Conservation (phyloP, 2,888 invertebrate species). For the Drosophila tripunctata region DNA sequence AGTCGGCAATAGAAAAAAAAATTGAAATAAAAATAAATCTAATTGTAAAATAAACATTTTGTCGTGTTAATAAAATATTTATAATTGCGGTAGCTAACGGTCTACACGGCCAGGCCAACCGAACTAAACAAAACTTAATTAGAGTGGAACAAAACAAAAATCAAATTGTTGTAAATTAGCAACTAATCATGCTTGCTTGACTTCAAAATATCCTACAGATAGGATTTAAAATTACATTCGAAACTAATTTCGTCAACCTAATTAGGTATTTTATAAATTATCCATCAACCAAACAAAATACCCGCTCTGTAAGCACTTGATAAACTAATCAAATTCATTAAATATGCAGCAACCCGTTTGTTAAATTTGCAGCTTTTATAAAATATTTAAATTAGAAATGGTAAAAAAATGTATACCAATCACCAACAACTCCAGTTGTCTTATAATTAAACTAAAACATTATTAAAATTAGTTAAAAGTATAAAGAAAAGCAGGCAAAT, state of each 20-base stretch:
- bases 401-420: constrained; percentile 27
- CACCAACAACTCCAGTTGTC: constrained; percentile 27
- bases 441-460: constrained; percentile 25
- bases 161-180: constrained; percentile 11
- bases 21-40: constrained; percentile 36
- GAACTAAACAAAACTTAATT: constrained; percentile 76
- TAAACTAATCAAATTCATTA: constrained; percentile 8
- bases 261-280: not conserved
- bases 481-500: constrained; percentile 6
- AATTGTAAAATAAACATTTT: constrained; percentile 70
- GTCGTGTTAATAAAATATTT: constrained; percentile 76
- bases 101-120: constrained; percentile 60
- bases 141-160: constrained; percentile 29
- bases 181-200: not conserved
- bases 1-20: not conserved
- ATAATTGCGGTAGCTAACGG: constrained; percentile 57
- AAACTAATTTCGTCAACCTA: too few species aligned
- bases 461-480: constrained; percentile 38
- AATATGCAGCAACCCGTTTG: too few species aligned
- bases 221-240: too few species aligned
- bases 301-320: not conserved
- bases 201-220: not conserved
- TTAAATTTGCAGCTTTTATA: constrained; percentile 5
- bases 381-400: constrained; percentile 10
- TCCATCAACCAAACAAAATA: not conserved